phyloP scores from a whole-genome alignment of 2,113 vertebrate genomes.

The Gobius niger region DNA sequence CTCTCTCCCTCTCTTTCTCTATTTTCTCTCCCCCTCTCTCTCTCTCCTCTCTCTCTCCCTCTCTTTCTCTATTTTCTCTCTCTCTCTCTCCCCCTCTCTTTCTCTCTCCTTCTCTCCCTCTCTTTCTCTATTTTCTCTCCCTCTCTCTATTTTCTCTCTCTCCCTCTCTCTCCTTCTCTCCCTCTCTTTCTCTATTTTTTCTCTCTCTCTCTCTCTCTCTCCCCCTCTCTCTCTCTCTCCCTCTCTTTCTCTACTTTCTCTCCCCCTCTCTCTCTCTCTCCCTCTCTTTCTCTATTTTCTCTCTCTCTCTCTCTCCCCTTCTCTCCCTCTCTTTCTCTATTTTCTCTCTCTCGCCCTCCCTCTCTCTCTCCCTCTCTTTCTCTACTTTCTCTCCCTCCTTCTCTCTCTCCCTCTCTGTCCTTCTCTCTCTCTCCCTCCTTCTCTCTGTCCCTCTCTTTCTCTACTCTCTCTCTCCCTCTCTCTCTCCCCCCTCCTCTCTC shows the following conservation, averaged over 20 bases:
- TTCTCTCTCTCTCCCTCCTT: not conserved
- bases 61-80: not conserved
- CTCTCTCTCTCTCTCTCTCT: too few species aligned
- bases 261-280: not conserved
- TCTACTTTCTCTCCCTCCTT: not conserved
- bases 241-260: too few species aligned
- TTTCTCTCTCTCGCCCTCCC: not conserved
- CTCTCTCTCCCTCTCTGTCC: not conserved
- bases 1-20: not conserved
- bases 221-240: too few species aligned
- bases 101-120: not conserved
- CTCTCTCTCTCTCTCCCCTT: not conserved
- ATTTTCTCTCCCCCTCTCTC: not conserved
- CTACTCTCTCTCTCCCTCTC: not conserved
- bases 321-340: not conserved
- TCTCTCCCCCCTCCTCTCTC: not conserved
- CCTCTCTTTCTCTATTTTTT: too few species aligned
- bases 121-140: not conserved
- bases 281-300: not conserved
- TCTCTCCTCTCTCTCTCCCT: not conserved
- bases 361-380: not conserved
- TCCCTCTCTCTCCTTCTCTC: not conserved
- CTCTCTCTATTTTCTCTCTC: not conserved
- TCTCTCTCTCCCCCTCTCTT: not conserved
- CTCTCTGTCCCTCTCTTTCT: not conserved